Percentiles rank a stretch among this genome's conserved stretches.
phyloP scores from a whole-genome alignment of 2,113 vertebrate species.

The Zeus faber region DNA sequence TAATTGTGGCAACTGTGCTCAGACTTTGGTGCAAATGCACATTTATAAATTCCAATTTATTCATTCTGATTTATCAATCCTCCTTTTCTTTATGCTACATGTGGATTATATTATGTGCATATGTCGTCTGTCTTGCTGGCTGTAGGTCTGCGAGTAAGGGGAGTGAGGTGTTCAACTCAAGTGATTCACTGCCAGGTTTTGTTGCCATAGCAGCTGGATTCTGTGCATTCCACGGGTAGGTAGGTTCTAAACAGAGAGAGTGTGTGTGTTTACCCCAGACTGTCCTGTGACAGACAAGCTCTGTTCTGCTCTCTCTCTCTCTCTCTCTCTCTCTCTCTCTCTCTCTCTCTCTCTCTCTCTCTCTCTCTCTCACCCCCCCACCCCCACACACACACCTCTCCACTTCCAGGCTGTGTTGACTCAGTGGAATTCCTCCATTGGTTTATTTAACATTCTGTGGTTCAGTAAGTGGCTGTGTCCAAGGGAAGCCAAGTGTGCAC shows the following conservation, averaged over 20 bases:
- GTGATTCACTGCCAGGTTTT: slow-evolving; percentile 41
- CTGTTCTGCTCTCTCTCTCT: slow-evolving; percentile 37
- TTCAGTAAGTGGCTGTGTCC: slow-evolving; percentile 44
- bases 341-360: no score
- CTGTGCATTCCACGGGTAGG: slow-evolving; percentile 52
- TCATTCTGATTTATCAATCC: no score
- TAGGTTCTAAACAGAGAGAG: slow-evolving; percentile 41
- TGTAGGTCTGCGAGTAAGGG: not conserved
- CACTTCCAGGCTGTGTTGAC: slow-evolving; percentile 31
- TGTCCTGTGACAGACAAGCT: slow-evolving; percentile 43
- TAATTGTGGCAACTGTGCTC: no score
- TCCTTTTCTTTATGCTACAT: no score
- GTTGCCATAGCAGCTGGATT: slow-evolving; percentile 59
- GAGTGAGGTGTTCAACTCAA: slow-evolving; percentile 18
- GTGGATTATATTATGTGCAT: not conserved
- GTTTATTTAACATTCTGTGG: slow-evolving; percentile 53
- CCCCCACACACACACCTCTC: slow-evolving; percentile 7
- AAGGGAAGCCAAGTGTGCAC: slow-evolving; percentile 18
- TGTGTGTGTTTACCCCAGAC: slow-evolving; percentile 31
- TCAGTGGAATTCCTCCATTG: slow-evolving; percentile 47
- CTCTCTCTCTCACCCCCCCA: slow-evolving; percentile 9
- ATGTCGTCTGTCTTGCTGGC: not conserved
- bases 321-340: no score
- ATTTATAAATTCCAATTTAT: no score
- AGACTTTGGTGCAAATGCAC: no score